A percentile compares a stretch with the other conserved stretches of the same genome.
phyloP scores from a whole-genome alignment of 2,113 vertebrate species.

The Carassius gibelio region DNA sequence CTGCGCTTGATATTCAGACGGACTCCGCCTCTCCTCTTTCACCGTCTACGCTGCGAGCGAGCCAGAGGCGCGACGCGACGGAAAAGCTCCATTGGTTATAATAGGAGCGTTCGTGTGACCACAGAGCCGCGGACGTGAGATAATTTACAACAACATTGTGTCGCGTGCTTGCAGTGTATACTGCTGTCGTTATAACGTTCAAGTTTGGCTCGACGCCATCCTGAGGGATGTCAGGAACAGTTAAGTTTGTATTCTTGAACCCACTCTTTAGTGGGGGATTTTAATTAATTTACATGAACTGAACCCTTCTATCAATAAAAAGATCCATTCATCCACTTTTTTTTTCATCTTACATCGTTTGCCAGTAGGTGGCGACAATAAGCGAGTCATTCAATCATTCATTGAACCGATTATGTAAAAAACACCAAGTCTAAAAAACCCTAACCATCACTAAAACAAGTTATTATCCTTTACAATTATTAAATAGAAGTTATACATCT shows the following conservation, averaged over 20 bases:
- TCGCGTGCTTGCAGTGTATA: neutral
- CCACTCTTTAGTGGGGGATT: neutral
- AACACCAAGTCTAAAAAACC: too few species aligned
- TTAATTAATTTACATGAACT: neutral
- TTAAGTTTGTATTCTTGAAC: neutral
- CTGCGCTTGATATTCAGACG: slow-evolving; percentile 23
- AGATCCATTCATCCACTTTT: too few species aligned
- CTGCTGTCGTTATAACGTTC: neutral
- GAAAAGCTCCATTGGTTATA: neutral
- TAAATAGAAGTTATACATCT: too few species aligned
- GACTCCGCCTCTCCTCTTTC: slow-evolving; percentile 40
- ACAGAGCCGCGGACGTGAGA: neutral
- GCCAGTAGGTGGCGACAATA: neutral
- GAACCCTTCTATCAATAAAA: neutral
- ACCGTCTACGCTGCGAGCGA: neutral
- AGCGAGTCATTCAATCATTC: neutral
- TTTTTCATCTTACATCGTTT: neutral
- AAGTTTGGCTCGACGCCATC: neutral
- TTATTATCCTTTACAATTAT: neutral
- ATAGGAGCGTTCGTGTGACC: neutral
- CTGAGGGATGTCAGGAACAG: neutral
- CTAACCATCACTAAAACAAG: too few species aligned
- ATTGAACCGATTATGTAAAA: too few species aligned
- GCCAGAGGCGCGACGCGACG: slow-evolving; percentile 8
- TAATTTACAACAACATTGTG: neutral